phyloP scores from a whole-genome alignment of 2,113 vertebrate species.

The human (Homo sapiens) region GRCh38 chr17:66427501-66428000 shows the following conservation, averaged over 20 bases:
- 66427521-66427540: background rate
- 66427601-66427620: background rate
- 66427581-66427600: background rate
- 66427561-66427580: background rate
- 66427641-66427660: background rate
- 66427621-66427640: background rate
- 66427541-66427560: background rate
- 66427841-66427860: background rate
- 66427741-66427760: background rate
- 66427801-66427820: background rate
- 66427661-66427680: background rate
- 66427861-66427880: background rate
- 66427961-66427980: background rate
- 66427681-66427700: background rate
- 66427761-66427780: background rate
- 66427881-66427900: background rate
- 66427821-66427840: background rate
- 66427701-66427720: background rate
- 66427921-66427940: background rate
- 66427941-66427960: background rate
- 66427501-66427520: background rate
- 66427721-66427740: background rate
- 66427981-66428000: background rate
- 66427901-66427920: background rate
- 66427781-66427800: background rate